Evolutionary conservation across 2,888 invertebrate genomes (phyloP).

Genomic region (Metallyticus violacea): DNA sequence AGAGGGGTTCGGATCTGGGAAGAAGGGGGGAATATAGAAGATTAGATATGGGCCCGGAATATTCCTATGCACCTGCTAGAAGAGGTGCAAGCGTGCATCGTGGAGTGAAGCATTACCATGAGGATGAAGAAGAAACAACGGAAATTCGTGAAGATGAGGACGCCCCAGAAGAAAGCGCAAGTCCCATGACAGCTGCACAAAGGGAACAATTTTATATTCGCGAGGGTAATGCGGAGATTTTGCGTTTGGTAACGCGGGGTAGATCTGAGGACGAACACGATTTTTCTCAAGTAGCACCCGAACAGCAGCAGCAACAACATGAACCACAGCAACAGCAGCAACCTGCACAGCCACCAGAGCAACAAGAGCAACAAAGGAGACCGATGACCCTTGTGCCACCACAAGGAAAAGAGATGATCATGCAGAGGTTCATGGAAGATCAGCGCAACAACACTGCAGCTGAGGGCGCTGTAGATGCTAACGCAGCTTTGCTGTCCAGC

Average conservation of each 20-base stretch:
- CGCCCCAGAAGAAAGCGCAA: conserved; percentile 15
- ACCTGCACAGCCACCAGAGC: background rate
- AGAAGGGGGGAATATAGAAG: conserved; percentile 49
- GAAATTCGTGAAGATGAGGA: background rate
- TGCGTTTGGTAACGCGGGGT: conserved; percentile 73
- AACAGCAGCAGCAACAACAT: background rate
- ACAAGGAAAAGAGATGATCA: conserved; percentile 77
- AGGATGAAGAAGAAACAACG: background rate
- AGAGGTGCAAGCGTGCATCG: background rate
- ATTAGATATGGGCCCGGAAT: conserved; percentile 38
- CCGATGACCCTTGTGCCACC: conserved; percentile 54
- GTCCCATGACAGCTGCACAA: conserved; percentile 8
- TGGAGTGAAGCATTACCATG: background rate
- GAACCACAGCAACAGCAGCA: conserved; percentile 6
- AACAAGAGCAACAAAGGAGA: conserved; percentile 37
- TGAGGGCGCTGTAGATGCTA: background rate
- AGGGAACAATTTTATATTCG: conserved; percentile 76
- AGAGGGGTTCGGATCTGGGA: conserved; percentile 66
- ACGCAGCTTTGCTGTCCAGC: background rate
- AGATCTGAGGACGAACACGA: conserved; percentile 55
- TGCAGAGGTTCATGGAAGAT: conserved; percentile 82
- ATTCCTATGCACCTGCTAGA: background rate
- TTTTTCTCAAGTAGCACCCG: background rate
- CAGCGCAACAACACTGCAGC: conserved; percentile 43
- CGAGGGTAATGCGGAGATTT: conserved; percentile 81